Base-by-base conservation (phyloP, 2,888 invertebrate species). In the Strigamia crassipes region DNA sequence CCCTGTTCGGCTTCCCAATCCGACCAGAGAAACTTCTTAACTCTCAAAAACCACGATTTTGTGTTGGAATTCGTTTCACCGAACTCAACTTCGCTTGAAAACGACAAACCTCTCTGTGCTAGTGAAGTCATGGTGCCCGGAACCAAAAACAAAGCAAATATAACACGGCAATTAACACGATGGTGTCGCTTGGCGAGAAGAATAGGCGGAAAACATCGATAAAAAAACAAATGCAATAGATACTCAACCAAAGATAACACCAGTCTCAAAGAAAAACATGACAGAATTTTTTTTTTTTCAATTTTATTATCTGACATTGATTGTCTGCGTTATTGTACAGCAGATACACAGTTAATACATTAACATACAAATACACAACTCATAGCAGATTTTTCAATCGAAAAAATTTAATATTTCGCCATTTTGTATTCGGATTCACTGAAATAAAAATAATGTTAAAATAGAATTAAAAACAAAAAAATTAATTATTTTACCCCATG, bases 381-480 rank as follows among this genome's bases (percentile, higher is more conserved):
- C n/a, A n/a, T n/a, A n/a, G n/a, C n/a, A n/a, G n/a, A n/a, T n/a
- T n/a, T n/a, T n/a, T n/a, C n/a, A n/a, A n/a, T n/a, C n/a, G n/a
- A n/a, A n/a, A n/a, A n/a, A n/a, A n/a, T n/a, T n/a, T 41, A 82
- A 38, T 82, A 82, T 34, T 82, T 82, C n/a, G 82, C 80, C 21
- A 82, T 82, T 31, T 82, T 82, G 56, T 82, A 82, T 9, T 82
- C 82, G 1, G 82, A 79, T 21, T 82, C 82, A n/a, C 82, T 82
- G 41, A n/a, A 79, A 79, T n/a, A 38, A 79, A 41, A 38, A 41
- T 18, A 3, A 21, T 18, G 3, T 81, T 15, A 56, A 5, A 18
- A 13, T 61, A 56, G 21, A 56, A 61, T 56, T 15, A 1, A 23
- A 10, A 61, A n/a, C 15, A 31, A 56, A 81, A 27, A 18, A 81